A percentile compares a stretch with the other conserved stretches of the same genome.
Conservation (phyloP, 2,888 invertebrate species). For the Prostheceraeus crozeri region DNA sequence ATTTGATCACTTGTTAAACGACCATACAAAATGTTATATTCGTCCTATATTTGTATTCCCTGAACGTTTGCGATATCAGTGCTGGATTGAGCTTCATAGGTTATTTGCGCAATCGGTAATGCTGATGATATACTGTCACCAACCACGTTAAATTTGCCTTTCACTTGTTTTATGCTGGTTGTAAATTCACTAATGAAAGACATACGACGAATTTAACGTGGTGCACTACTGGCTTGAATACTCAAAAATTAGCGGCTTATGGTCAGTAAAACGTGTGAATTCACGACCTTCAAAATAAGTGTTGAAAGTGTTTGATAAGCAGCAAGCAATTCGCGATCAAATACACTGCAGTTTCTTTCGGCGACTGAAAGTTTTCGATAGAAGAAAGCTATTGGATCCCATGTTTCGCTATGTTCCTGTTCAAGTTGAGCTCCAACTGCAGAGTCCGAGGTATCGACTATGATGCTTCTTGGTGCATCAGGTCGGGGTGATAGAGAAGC, state of each 20-base stretch:
- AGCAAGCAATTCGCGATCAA: constrained; percentile 28
- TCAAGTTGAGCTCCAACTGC: constrained; percentile 26
- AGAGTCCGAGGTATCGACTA: constrained; percentile 6
- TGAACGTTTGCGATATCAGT: too few relatives aligned
- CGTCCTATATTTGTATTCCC: too few relatives aligned
- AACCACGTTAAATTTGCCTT: constrained; percentile 16
- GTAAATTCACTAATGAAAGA: constrained; percentile 13
- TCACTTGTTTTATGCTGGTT: background rate
- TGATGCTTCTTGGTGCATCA: background rate
- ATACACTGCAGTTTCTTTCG: constrained; percentile 2
- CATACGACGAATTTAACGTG: constrained; percentile 10
- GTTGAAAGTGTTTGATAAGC: too few relatives aligned
- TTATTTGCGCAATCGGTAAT: too few relatives aligned
- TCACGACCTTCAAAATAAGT: constrained; percentile 51
- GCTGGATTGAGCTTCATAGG: too few relatives aligned
- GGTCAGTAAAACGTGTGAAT: constrained; percentile 45
- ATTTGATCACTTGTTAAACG: too few relatives aligned
- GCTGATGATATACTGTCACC: too few relatives aligned
- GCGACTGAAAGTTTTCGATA: constrained; percentile 4
- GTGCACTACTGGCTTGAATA: constrained; percentile 43
- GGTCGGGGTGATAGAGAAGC: background rate
- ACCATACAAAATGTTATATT: too few relatives aligned
- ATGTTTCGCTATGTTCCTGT: constrained; percentile 18
- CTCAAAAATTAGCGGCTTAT: constrained; percentile 46
- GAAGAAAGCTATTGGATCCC: constrained; percentile 41